Percentiles rank a stretch among this genome's conserved stretches.
These are phyloP conservation scores for Plectropomus leopardus DNA, from an alignment of 2,113 vertebrate species.

Conservation along the genomic window DNA sequence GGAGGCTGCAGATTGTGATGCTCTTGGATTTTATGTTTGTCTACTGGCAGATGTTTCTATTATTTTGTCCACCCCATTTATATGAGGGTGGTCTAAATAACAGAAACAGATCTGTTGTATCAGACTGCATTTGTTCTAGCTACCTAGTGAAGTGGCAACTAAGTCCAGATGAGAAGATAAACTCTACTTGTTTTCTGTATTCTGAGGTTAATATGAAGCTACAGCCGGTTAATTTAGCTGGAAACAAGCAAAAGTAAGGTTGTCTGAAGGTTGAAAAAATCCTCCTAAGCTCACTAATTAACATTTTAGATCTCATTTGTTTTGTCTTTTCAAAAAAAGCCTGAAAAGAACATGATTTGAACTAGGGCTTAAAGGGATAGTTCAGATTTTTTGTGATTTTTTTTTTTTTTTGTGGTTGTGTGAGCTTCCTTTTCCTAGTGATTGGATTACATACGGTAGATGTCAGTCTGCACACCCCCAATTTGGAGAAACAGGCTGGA, in stretches of 20 bases:
- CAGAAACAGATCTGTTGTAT: not conserved
- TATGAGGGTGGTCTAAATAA: not conserved
- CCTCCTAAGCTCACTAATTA: not conserved
- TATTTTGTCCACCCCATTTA: not conserved
- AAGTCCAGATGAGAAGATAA: not conserved
- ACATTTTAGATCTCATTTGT: not conserved
- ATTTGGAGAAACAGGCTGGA: too few relatives aligned
- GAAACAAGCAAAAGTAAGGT: not conserved
- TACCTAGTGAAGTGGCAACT: not conserved
- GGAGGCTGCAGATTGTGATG: not conserved
- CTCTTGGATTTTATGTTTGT: not conserved
- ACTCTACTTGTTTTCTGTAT: not conserved
- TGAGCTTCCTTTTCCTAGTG: too few relatives aligned
- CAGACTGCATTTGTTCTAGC: conserved; percentile 3
- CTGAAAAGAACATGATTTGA: too few relatives aligned
- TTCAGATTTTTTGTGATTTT: too few relatives aligned
- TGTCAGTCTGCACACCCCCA: too few relatives aligned
- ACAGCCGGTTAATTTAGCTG: conserved; percentile 2
- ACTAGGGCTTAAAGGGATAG: not conserved
- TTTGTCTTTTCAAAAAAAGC: not conserved
- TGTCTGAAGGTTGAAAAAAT: not conserved
- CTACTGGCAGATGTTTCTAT: not conserved
- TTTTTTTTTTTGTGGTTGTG: too few relatives aligned
- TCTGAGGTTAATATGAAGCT: not conserved
- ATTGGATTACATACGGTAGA: too few relatives aligned